Percentiles rank a stretch among this genome's conserved stretches.
phyloP scores from a whole-genome alignment of 2,797 vertebrate genomes.

The Megalops cyprinoides region DNA sequence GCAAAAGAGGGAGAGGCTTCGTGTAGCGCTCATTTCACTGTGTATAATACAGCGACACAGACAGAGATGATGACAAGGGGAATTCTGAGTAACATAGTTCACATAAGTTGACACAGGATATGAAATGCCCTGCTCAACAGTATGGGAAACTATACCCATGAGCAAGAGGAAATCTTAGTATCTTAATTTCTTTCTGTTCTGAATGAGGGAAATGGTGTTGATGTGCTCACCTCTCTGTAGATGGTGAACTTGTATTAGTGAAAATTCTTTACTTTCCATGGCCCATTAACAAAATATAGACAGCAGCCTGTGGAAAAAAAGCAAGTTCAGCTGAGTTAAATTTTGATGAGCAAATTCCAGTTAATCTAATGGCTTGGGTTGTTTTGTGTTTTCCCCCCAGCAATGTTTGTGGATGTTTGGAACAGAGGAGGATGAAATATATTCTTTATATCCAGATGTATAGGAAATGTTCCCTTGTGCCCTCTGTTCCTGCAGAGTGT shows the following conservation, averaged over 20 bases:
- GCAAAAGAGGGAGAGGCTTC: too few relatives aligned
- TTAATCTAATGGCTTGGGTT: too few relatives aligned
- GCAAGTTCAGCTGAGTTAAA: too few relatives aligned
- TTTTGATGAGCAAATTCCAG: neutral
- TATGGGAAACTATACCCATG: neutral
- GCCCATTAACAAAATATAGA: neutral
- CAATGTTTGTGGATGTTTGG: too few relatives aligned
- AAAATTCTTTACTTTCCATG: neutral
- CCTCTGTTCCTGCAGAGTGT: conserved; percentile 77
- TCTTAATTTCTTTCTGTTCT: neutral
- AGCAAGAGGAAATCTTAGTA: neutral
- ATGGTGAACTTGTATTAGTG: neutral
- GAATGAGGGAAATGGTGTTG: conserved; percentile 28
- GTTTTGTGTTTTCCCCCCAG: too few relatives aligned
- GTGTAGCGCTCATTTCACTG: too few relatives aligned
- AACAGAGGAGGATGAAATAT: too few relatives aligned
- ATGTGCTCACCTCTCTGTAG: conserved; percentile 15
- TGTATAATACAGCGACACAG: neutral
- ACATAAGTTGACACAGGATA: too few relatives aligned
- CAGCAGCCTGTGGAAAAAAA: neutral
- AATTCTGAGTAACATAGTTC: neutral
- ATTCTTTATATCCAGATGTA: neutral
- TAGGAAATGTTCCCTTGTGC: neutral
- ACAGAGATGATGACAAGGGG: neutral
- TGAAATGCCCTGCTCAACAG: too few relatives aligned